phyloP scores from a whole-genome alignment of 1,140 invertebrate genomes.

The Caenorhabditis remanei region DNA sequence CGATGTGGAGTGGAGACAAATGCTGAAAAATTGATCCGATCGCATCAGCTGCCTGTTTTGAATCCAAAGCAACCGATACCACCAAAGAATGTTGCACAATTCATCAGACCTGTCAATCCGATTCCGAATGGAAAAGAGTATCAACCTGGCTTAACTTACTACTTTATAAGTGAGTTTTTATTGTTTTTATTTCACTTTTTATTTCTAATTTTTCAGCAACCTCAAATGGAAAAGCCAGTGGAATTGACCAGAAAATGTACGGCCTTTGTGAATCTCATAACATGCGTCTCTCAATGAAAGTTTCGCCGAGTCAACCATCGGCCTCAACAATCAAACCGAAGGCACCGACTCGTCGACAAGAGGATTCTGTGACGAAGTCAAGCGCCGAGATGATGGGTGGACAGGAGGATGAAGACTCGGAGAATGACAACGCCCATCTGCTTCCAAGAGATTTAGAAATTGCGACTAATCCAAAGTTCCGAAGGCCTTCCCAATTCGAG shows the following conservation, averaged over 20 bases:
- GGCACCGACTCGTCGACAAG: conserved; percentile 26
- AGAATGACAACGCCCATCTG: conserved; percentile 41
- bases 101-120: conserved; percentile 15
- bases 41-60: not conserved
- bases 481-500: conserved; percentile 32
- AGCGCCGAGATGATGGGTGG: conserved; percentile 21
- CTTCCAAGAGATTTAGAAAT: conserved; percentile 25
- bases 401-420: conserved; percentile 44
- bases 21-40: not conserved
- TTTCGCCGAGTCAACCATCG: not conserved
- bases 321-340: not conserved
- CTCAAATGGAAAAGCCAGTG: not conserved
- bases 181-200: not conserved
- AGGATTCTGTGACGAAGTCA: conserved; percentile 18
- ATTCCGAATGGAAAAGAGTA: conserved; percentile 49
- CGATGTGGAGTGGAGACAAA: not conserved
- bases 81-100: conserved; percentile 27
- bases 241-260: not conserved
- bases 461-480: conserved; percentile 43
- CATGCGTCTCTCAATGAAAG: conserved; percentile 43
- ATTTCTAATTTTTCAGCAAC: not conserved
- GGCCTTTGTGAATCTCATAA: conserved; percentile 16
- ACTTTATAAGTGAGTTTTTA: conserved; percentile 18
- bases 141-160: conserved; percentile 9
- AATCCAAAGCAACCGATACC: not conserved